These are phyloP conservation scores for Strigamia transsilvanica DNA, from an alignment of 2,888 invertebrate genomes.

Conservation along the genomic window DNA sequence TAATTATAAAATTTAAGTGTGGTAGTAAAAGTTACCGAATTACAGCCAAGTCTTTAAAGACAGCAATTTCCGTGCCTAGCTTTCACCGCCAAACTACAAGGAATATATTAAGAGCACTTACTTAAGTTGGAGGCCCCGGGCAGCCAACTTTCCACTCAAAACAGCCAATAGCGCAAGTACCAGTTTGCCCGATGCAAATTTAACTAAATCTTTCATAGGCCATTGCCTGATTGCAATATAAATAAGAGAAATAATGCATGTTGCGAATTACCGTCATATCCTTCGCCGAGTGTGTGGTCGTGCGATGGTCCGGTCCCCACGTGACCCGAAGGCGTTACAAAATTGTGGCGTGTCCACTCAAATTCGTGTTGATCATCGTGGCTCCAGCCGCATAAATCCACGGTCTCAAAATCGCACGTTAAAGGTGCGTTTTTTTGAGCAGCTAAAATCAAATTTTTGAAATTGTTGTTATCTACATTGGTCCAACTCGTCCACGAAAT, in stretches of 20 bases:
- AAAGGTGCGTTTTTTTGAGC: constrained; percentile 64
- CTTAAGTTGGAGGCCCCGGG: neutral
- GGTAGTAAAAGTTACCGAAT: neutral
- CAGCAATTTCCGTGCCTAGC: neutral
- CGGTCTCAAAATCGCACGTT: constrained; percentile 74
- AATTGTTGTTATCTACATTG: too few relatives aligned
- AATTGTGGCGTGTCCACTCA: constrained; percentile 76
- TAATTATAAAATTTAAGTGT: constrained; percentile 1
- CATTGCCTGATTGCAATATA: neutral
- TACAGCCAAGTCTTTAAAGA: neutral
- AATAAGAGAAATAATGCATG: constrained; percentile 22
- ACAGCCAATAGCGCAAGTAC: too few relatives aligned
- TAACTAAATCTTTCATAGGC: too few relatives aligned
- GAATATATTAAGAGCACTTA: neutral
- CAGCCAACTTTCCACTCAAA: too few relatives aligned
- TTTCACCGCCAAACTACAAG: neutral
- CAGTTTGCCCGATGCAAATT: too few relatives aligned
- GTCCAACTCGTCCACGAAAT: too few relatives aligned
- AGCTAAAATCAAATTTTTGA: constrained; percentile 60
- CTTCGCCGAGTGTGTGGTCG: constrained; percentile 77
- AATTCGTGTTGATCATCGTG: constrained; percentile 76
- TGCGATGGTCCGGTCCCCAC: constrained; percentile 76
- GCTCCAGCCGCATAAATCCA: constrained; percentile 79
- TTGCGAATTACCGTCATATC: constrained; percentile 65
- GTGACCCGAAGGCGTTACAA: constrained; percentile 72